Evolutionary conservation across 2,113 vertebrate species (phyloP).

Genomic region (Myotis yumanensis): DNA sequence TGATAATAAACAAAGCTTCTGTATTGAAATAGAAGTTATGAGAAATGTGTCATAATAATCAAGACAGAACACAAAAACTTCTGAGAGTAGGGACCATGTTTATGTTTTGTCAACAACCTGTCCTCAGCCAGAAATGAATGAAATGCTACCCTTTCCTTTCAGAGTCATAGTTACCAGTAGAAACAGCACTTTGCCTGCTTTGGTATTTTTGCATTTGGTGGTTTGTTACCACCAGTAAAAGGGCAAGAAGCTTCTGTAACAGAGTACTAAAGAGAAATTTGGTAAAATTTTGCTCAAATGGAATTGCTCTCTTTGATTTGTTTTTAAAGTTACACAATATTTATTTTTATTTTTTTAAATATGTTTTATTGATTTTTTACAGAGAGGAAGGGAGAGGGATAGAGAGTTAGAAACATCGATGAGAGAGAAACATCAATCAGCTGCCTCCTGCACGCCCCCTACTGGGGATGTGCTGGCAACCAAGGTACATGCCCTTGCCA

Average conservation of each 20-base stretch:
- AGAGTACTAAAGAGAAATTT: neutral
- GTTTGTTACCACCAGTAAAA: neutral
- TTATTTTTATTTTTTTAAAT: neutral
- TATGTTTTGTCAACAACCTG: neutral
- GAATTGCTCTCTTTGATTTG: neutral
- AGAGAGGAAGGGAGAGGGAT: too few species aligned
- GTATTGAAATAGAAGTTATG: neutral
- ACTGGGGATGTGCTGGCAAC: too few species aligned
- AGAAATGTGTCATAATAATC: neutral
- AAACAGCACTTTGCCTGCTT: neutral
- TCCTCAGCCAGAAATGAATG: neutral
- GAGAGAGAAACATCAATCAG: too few species aligned
- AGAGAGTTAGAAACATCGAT: too few species aligned
- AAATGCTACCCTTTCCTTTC: neutral
- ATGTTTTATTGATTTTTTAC: too few species aligned
- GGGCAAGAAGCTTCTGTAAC: neutral
- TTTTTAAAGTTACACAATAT: neutral
- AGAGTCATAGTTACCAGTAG: neutral
- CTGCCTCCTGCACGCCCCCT: too few species aligned
- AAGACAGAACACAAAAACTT: neutral
- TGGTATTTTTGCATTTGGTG: neutral
- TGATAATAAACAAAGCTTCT: neutral
- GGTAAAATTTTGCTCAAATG: neutral
- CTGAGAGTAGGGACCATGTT: neutral
- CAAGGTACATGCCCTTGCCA: too few species aligned